phyloP scores from a whole-genome alignment of 2,888 invertebrate genomes.

The Scaptomyza polygonia region DNA sequence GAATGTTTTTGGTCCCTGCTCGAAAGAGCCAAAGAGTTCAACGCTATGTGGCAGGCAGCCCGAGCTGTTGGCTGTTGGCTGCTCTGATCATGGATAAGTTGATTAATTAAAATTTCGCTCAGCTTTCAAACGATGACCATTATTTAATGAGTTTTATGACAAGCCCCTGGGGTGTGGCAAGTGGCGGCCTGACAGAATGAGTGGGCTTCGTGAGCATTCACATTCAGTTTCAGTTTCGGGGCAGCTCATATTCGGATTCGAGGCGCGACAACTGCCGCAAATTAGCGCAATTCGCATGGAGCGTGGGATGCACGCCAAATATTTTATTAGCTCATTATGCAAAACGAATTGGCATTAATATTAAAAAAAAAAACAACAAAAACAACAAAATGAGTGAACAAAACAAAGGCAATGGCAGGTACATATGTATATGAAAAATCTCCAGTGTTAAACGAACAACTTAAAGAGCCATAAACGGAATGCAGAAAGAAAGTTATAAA shows the following conservation, averaged over 20 bases:
- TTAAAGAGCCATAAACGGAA: slow-evolving; percentile 44
- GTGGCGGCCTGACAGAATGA: slow-evolving; percentile 31
- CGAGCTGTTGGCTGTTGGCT: slow-evolving; percentile 5
- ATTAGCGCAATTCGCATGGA: slow-evolving; percentile 67
- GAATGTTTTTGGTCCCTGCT: slow-evolving; percentile 35
- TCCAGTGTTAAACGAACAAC: slow-evolving; percentile 36
- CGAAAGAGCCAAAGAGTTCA: slow-evolving; percentile 4
- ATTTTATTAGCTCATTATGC: slow-evolving; percentile 80
- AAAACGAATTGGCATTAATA: slow-evolving; percentile 67
- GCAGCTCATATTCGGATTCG: slow-evolving; percentile 48
- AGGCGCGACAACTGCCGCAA: slow-evolving; percentile 81
- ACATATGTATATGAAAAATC: slow-evolving; percentile 29
- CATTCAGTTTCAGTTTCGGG: slow-evolving; percentile 22
- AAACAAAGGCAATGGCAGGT: neutral
- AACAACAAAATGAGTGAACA: neutral
- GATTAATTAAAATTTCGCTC: slow-evolving; percentile 79
- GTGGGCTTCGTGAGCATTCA: slow-evolving; percentile 13
- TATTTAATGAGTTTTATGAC: slow-evolving; percentile 78
- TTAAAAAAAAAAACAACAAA: too few relatives aligned
- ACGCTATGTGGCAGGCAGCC: slow-evolving; percentile 13
- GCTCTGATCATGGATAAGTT: slow-evolving; percentile 63
- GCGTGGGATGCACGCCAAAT: slow-evolving; percentile 81
- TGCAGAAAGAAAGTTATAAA: neutral
- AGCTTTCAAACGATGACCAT: slow-evolving; percentile 72
- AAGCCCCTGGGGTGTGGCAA: slow-evolving; percentile 69